Evolutionary conservation across 2,797 vertebrate species (phyloP).

Genomic region (Allobates femoralis): DNA sequence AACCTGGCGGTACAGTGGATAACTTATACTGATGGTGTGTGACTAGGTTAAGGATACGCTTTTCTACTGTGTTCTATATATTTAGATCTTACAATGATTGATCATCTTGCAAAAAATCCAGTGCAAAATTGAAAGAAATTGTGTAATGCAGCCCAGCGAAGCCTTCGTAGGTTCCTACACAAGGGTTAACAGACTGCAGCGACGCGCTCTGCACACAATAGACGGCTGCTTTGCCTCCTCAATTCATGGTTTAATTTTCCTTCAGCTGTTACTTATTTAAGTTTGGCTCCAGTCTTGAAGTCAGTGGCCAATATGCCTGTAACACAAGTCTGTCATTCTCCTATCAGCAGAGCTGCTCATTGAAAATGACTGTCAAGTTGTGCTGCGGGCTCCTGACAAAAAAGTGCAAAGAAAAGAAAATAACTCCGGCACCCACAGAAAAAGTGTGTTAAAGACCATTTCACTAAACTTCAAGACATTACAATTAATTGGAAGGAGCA

Average conservation of each 20-base stretch:
- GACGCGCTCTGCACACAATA: slow-evolving; percentile 32
- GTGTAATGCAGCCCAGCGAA: background rate
- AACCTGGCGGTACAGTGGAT: background rate
- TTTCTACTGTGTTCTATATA: background rate
- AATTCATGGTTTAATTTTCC: slow-evolving; percentile 54
- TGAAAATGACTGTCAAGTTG: slow-evolving; percentile 27
- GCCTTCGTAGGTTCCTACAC: background rate
- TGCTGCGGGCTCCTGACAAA: slow-evolving; percentile 2
- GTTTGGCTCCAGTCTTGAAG: slow-evolving; percentile 45
- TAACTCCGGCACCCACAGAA: background rate
- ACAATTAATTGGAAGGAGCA: background rate
- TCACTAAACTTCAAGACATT: background rate
- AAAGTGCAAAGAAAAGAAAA: background rate
- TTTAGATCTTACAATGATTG: background rate
- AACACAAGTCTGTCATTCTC: slow-evolving; percentile 56
- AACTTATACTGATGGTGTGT: background rate
- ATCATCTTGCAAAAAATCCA: background rate
- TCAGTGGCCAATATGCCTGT: slow-evolving; percentile 56
- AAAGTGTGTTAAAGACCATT: background rate
- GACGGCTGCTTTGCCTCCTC: slow-evolving; percentile 32
- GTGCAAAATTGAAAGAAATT: background rate
- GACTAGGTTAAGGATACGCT: background rate
- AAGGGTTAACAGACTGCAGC: slow-evolving; percentile 38
- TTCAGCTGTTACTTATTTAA: slow-evolving; percentile 61
- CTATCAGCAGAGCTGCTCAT: slow-evolving; percentile 39